Conservation (phyloP, 1,140 invertebrate species). For the Solenopsis fugax region DNA sequence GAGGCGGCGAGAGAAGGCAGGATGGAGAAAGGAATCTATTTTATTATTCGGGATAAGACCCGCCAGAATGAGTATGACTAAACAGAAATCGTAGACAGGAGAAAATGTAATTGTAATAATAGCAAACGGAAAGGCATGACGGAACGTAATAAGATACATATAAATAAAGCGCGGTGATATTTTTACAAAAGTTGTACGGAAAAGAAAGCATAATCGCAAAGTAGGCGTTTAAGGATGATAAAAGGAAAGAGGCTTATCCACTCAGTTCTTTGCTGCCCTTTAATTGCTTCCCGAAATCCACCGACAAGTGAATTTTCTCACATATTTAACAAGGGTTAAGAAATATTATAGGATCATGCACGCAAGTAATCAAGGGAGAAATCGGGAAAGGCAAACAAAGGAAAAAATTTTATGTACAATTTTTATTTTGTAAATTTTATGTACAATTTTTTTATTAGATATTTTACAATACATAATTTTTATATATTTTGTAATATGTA, state of each 20-base stretch:
- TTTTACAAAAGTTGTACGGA: background rate
- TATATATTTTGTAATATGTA: too few relatives aligned
- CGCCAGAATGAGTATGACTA: constrained; percentile 18
- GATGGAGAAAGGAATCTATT: constrained; percentile 51
- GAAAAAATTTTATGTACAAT: background rate
- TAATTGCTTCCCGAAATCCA: background rate
- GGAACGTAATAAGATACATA: background rate
- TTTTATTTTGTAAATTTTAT: background rate
- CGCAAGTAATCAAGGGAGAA: background rate
- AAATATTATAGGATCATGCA: background rate
- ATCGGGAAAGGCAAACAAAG: background rate
- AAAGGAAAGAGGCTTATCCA: background rate
- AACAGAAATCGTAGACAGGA: constrained; percentile 9
- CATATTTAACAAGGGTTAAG: background rate
- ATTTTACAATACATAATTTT: too few relatives aligned
- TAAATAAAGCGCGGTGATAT: background rate
- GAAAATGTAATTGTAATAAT: constrained; percentile 29
- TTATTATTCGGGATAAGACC: constrained; percentile 49
- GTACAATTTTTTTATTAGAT: background rate
- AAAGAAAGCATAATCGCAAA: background rate
- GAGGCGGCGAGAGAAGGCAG: constrained; percentile 22
- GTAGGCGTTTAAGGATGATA: background rate
- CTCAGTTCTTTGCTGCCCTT: background rate
- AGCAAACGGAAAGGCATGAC: background rate
- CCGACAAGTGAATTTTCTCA: background rate